Evolutionary conservation across 2,113 vertebrate species (phyloP), one percentile per base, ranked within the genome.

Genomic region (Sebastes schlegelii): DNA sequence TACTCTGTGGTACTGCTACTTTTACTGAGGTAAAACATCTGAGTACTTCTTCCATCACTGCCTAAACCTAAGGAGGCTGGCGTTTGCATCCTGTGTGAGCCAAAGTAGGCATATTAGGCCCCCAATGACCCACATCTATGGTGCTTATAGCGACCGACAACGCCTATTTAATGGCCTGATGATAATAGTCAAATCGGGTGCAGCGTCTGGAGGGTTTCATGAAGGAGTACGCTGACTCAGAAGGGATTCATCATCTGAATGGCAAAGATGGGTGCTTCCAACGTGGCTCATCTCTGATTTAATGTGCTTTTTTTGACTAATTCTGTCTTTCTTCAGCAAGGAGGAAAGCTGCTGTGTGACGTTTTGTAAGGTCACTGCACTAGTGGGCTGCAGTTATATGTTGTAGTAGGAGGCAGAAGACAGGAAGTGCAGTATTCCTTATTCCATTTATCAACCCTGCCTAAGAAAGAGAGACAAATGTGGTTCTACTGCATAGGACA

Each of bases 191-290:
- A 34, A 34, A 34, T 34, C 34, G 34, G 34, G 34, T 34, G 34
- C 34, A 34, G n/a, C 51, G 72, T 34, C 54, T 60, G 4, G 7
- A 49, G 63, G 42, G 12, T 46, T 78, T 78, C 23, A 21, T 57
- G 19, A 66, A 61, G 75, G 55, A 46, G 57, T 67, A 63, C 16
- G 51, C 90, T 91, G 89, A 91, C 90, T 93, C 92, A 89, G 84
- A 91, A 67, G 77, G 80, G 71, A 92, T 45, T 88, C 81, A 87
- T 84, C 79, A 48, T 78, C 34, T 63, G 66, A 79, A 85, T 74
- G 46, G 85, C 84, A 80, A 77, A 72, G 45, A 87, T 69, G 48
- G 63, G 34, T 62, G 71, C 65, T 89, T 75, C 63, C 34, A 58
- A 70, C 46, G 21, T 42, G 74, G 43, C 57, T 87, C 45, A 57